These are phyloP conservation scores for Tympanuchus pallidicinctus DNA, from an alignment of 2,113 vertebrate genomes.

Conservation along the genomic window DNA sequence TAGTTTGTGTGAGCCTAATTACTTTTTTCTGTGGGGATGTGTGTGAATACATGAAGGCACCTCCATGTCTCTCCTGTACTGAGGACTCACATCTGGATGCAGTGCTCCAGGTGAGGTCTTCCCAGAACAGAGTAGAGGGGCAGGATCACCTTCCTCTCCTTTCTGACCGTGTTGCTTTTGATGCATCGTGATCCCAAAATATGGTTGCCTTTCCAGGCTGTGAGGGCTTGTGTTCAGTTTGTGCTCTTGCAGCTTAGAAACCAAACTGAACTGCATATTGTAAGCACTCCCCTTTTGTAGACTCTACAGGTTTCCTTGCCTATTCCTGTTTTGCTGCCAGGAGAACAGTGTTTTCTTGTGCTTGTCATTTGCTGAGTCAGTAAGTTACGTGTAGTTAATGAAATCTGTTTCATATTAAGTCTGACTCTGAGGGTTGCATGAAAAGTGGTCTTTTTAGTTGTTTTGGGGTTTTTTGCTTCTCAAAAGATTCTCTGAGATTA, in stretches of 20 bases:
- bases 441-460: background rate
- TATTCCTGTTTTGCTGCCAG: background rate
- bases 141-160: no score
- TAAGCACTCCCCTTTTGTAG: background rate
- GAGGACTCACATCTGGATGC: no score
- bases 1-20: background rate
- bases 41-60: background rate
- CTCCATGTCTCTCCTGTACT: background rate
- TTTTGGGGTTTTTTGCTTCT: background rate
- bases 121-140: no score
- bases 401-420: background rate
- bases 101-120: no score
- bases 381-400: background rate
- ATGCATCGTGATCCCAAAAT: no score
- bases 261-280: background rate
- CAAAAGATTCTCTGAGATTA: background rate
- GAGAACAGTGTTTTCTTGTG: background rate
- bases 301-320: background rate
- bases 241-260: no score
- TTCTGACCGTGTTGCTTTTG: no score
- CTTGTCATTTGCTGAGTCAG: background rate
- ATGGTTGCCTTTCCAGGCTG: no score
- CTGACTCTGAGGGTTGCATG: background rate
- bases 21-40: background rate
- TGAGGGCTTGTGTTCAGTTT: no score